A percentile compares a stretch with the other conserved stretches of the same genome.
Evolutionary conservation across 2,797 vertebrate species (phyloP).

Genomic region (Nothura maculosa): DNA sequence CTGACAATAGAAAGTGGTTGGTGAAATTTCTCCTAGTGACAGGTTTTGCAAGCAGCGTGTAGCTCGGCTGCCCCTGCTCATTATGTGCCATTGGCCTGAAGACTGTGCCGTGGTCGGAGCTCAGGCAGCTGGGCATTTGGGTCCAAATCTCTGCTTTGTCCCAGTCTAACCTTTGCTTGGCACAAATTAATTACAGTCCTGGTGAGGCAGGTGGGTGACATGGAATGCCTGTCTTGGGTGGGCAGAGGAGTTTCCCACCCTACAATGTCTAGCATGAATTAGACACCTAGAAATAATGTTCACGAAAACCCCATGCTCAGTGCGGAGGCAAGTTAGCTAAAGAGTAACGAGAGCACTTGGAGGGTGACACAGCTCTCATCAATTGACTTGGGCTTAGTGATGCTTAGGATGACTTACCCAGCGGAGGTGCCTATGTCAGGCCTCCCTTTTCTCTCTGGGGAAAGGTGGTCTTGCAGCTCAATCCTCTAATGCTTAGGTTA

Average conservation of each 20-base stretch:
- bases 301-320: not conserved
- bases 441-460: not conserved
- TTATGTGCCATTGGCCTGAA: not conserved
- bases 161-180: accelerated
- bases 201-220: not conserved
- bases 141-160: not conserved
- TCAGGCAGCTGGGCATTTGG: not conserved
- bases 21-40: not conserved
- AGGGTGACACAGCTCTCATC: not conserved
- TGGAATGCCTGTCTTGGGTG: not conserved
- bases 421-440: accelerated
- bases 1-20: not conserved
- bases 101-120: not conserved
- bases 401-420: not conserved
- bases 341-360: not conserved
- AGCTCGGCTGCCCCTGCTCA: not conserved
- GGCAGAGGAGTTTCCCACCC: not conserved
- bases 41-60: not conserved
- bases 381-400: not conserved
- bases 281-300: not conserved
- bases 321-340: not conserved
- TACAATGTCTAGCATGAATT: not conserved
- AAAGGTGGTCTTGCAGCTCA: not conserved
- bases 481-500: not conserved
- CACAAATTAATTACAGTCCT: accelerated